A percentile compares a stretch with the other conserved stretches of the same genome.
These are phyloP conservation scores for Hippocampus mohnikei DNA, from an alignment of 2,113 vertebrate genomes.

Conservation along the genomic window DNA sequence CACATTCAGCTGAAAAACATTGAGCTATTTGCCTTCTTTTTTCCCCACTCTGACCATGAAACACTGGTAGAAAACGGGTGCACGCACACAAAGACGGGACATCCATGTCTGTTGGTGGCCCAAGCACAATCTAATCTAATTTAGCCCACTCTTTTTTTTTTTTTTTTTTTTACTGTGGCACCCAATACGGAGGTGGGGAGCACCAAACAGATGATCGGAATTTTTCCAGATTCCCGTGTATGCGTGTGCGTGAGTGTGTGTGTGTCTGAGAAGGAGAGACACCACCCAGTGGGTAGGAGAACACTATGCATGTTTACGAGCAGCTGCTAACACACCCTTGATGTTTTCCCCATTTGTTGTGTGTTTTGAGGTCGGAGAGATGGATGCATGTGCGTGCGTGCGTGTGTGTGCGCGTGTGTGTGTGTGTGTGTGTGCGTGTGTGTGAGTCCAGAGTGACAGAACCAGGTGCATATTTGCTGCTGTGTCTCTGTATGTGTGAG, in stretches of 20 bases:
- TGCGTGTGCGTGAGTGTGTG: background rate
- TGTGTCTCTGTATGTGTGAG: slow-evolving; percentile 29
- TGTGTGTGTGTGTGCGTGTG: slow-evolving; percentile 2
- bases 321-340: slow-evolving; percentile 76
- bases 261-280: slow-evolving; percentile 47
- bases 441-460: slow-evolving; percentile 62
- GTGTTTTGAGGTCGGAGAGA: slow-evolving; percentile 49
- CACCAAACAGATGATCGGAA: slow-evolving; percentile 65
- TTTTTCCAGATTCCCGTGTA: slow-evolving; percentile 58
- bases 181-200: slow-evolving; percentile 43
- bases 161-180: slow-evolving; percentile 41
- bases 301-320: slow-evolving; percentile 77
- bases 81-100: slow-evolving; percentile 20
- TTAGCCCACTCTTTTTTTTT: slow-evolving; percentile 39
- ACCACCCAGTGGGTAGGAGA: slow-evolving; percentile 68
- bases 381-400: slow-evolving; percentile 29
- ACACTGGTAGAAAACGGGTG: slow-evolving; percentile 50
- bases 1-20: slow-evolving; percentile 72
- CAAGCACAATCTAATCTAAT: slow-evolving; percentile 56
- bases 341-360: slow-evolving; percentile 78
- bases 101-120: slow-evolving; percentile 52
- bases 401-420: no score
- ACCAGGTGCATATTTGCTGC: slow-evolving; percentile 66
- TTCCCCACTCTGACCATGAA: slow-evolving; percentile 65
- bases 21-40: slow-evolving; percentile 65